Percentiles rank a stretch among this genome's conserved stretches.
These are phyloP conservation scores for Rapana venosa DNA, from an alignment of 2,888 invertebrate genomes.

Conservation along the genomic window DNA sequence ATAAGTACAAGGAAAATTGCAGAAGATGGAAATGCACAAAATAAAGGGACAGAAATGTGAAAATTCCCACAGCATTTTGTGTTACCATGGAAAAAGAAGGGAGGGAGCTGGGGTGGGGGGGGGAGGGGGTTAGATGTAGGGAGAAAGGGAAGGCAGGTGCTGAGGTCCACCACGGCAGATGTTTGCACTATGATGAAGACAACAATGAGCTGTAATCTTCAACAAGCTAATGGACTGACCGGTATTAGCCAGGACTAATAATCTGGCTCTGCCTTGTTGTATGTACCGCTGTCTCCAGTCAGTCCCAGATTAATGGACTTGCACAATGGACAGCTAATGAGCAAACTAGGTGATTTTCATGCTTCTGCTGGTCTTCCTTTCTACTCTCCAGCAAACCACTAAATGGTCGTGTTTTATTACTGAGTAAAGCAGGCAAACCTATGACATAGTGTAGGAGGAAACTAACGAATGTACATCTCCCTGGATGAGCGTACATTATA, in stretches of 20 bases:
- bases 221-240: conserved; percentile 12
- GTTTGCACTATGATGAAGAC: background rate
- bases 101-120: background rate
- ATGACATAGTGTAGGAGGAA: no score
- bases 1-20: no score
- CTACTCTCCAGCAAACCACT: background rate
- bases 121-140: background rate
- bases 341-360: background rate
- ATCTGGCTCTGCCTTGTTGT: background rate
- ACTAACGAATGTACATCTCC: no score
- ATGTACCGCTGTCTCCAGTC: background rate
- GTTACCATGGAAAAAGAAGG: background rate
- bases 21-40: no score
- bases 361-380: background rate
- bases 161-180: background rate
- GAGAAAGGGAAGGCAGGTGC: background rate
- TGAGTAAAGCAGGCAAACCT: no score
- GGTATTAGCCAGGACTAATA: background rate
- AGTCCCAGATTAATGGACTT: background rate
- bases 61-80: background rate
- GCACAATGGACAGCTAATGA: conserved; percentile 22
- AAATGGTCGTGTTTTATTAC: no score
- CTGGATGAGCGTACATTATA: no score
- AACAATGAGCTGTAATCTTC: conserved; percentile 15
- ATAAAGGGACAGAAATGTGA: no score